Percentiles rank a stretch among this genome's conserved stretches.
Conservation (phyloP, 2,113 vertebrate species). For the Cariama cristata region DNA sequence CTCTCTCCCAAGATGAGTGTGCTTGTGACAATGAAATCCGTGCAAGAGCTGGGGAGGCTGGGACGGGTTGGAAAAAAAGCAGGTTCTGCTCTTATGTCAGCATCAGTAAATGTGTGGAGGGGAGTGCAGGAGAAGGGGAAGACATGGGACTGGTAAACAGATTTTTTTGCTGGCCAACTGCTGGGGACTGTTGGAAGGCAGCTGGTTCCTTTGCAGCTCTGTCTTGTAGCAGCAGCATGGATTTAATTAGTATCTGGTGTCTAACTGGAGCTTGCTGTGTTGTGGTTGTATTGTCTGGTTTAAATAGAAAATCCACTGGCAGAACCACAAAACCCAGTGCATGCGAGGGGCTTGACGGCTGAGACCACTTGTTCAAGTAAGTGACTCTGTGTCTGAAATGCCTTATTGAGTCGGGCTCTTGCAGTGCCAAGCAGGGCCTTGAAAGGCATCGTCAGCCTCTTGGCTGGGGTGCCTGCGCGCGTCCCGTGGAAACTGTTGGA, state of each 20-base stretch:
- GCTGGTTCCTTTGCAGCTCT: background rate
- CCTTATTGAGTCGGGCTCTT: background rate
- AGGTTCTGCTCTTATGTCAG: background rate
- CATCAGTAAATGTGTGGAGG: accelerated
- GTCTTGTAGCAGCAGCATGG: background rate
- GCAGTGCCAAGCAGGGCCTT: accelerated
- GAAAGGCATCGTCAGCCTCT: accelerated
- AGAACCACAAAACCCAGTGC: accelerated
- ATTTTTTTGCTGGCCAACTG: background rate
- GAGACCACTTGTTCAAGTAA: background rate
- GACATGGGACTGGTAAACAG: background rate
- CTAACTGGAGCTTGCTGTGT: background rate
- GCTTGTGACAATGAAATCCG: background rate
- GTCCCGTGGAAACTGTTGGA: background rate
- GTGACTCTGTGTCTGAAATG: background rate
- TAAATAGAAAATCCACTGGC: background rate
- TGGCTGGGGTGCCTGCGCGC: background rate
- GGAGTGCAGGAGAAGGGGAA: background rate
- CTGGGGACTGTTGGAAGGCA: background rate
- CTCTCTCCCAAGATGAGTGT: background rate
- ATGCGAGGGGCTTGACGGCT: accelerated
- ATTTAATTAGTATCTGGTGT: background rate
- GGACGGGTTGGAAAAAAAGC: background rate
- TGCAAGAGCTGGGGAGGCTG: background rate
- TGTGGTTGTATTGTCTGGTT: background rate